Evolutionary conservation across 92 coral and sea anemone species (phyloP), one percentile per base, ranked within the genome.

Genomic region (Epizoanthus scotinus): DNA sequence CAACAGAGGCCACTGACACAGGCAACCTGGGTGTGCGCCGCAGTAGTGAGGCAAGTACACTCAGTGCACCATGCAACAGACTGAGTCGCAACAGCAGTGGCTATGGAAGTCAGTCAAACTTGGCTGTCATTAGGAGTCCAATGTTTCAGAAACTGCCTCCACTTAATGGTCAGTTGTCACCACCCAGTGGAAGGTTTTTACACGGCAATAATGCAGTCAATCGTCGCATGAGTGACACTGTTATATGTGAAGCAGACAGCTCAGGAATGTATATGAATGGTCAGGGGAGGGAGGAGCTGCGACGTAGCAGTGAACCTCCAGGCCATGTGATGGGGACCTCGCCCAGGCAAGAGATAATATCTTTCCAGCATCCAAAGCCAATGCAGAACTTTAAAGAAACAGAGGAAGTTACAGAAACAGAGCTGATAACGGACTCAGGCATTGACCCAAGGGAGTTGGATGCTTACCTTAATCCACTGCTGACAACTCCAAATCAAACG

Each of bases 191-290:
- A 22, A 83, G 74, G 26, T 67, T 83, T 55, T 77, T 78, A n/a
- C 63, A 69, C n/a, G 57, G 40, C 28, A 66, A 72, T 61, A 83
- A 84, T 67, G 56, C 84, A 65, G 63, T 70, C 18, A 89, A 78
- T 82, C 90, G 99, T 67, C 83, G 99, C 38, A 82, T 91, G 85
- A 95, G 99, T 86, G 99, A 95, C 86, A 95, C 97, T 19, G 93
- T 95, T 57, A 87, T 95, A 55, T 95, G 99, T 70, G 99, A 93
- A 84, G 99, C 99, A 40, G 99, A 95, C 69, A 95, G 99, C 78
- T 95, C 99, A n/a, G 95, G 91, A 67, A 89, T 87, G 86, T 84
- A 90, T 29, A 84, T 79, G 58, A 91, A 87, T 64, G 85, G 84
- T 25, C 89, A 85, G 34, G 84, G 87, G 78, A 89, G 85, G 28